Evolutionary conservation across 1,140 invertebrate species (phyloP), one percentile per base, ranked within the genome.

Genomic region (Portunus trituberculatus): DNA sequence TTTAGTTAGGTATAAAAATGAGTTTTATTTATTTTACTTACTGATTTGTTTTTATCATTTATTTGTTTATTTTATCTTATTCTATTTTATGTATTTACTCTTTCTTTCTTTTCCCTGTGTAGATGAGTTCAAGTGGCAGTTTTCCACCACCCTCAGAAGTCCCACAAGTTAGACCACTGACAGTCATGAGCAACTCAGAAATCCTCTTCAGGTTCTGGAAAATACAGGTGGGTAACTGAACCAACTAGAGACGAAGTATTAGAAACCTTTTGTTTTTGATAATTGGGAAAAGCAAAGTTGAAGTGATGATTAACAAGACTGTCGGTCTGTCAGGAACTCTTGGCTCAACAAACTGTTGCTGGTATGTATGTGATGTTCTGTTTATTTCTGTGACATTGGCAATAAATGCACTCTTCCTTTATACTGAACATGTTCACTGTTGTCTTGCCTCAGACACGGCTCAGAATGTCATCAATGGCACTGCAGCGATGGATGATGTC

Each of bases 121-220:
- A 76, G 67, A 76, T 76, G 0, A 76, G 67, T 8, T 7, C 67
- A 7, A n/a, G 20, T 20, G 20, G 67, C 67, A n/a, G 67, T n/a
- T 76, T n/a, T n/a, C 67, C 67, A 76, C 67, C 67, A 7, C 20
- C n/a, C 28, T 87, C 84, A 25, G 84, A 87, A 32, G n/a, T 4
- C 0, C 39, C 84, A 32, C 16, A 31, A 87, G 4, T 25, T 31
- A 87, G n/a, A 32, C 28, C 84, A 0, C 4, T 28, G 39, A 10
- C 12, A 39, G 84, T 87, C 3, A 96, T 97, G 96, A 96, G 96
- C 2, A 96, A 96, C 86, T 96, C 97, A 16, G 97, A 97, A 93
- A 96, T 97, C 14, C 95, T 97, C 25, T 96, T 97, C 89, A 96
- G 96, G 52, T 97, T 97, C 95, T 97, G 97, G 97, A 97, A 97